Percentiles rank a stretch among this genome's conserved stretches.
These are phyloP conservation scores for Xylota sylvarum DNA, from an alignment of 2,888 invertebrate species.

Conservation along the genomic window DNA sequence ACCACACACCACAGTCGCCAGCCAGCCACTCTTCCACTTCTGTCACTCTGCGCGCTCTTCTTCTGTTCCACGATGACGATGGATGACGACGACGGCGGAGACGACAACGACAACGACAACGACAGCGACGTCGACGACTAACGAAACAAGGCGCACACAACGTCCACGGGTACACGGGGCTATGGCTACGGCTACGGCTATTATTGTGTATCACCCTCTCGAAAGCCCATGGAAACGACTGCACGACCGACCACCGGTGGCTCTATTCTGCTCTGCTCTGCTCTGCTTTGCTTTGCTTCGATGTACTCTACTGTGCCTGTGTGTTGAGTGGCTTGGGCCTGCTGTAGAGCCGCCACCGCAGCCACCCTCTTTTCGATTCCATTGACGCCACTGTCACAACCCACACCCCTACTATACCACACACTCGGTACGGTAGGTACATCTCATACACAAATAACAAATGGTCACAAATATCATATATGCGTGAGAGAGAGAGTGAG, in stretches of 20 bases:
- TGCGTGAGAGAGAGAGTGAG: constrained; percentile 69
- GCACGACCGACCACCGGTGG: constrained; percentile 75
- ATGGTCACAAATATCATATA: constrained; percentile 64
- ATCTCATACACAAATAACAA: constrained; percentile 61
- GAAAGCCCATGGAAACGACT: constrained; percentile 68
- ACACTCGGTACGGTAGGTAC: constrained; percentile 36
- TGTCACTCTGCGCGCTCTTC: constrained; percentile 72
- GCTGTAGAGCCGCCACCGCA: constrained; percentile 56
- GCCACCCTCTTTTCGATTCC: constrained; percentile 72
- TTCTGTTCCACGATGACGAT: constrained; percentile 58
- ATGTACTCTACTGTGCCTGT: constrained; percentile 24
- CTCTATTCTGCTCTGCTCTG: constrained; percentile 41
- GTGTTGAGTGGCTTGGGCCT: constrained; percentile 57
- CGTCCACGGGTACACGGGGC: constrained; percentile 54
- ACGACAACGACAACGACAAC: constrained; percentile 32
- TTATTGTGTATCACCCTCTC: constrained; percentile 72
- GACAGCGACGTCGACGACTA: constrained; percentile 36
- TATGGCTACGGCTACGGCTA: constrained; percentile 70
- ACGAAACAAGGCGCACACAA: constrained; percentile 47
- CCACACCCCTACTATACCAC: constrained; percentile 70
- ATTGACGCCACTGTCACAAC: constrained; percentile 73
- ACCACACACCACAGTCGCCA: constrained; percentile 69
- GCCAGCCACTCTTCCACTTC: constrained; percentile 71
- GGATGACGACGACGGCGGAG: constrained; percentile 60
- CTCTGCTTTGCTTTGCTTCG: not conserved